These are phyloP conservation scores for Orientallactaga bullata DNA, from an alignment of 2,113 vertebrate species.

Conservation along the genomic window DNA sequence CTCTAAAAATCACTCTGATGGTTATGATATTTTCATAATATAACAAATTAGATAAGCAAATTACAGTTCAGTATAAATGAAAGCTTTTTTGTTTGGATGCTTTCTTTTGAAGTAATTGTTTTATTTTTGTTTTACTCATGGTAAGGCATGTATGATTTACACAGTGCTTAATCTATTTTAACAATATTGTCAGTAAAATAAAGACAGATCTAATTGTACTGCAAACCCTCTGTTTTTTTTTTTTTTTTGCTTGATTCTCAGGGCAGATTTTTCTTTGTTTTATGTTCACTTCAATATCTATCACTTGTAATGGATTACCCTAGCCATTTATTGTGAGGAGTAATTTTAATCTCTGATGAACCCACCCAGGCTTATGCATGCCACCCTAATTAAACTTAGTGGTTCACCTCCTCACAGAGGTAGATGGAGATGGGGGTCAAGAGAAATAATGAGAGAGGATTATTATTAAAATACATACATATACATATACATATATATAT, in stretches of 20 bases:
- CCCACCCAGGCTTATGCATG: no score
- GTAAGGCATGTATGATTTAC: not conserved
- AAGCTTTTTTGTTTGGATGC: not conserved
- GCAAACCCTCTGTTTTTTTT: not conserved
- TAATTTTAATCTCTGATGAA: constrained; percentile 16
- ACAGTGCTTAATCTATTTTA: not conserved
- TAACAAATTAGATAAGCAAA: not conserved
- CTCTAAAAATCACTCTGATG: not conserved
- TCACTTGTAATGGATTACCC: not conserved
- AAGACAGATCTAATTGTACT: not conserved
- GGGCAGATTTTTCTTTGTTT: constrained; percentile 26
- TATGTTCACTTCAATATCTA: not conserved
- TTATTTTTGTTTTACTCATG: not conserved
- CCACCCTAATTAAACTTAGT: no score
- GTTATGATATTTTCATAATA: not conserved
- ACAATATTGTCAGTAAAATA: not conserved
- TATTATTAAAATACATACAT: no score
- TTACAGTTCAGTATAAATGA: not conserved
- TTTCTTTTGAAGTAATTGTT: not conserved
- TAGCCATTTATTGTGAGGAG: not conserved
- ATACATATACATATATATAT: no score
- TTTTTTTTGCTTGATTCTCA: constrained; percentile 10
- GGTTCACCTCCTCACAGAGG: no score
- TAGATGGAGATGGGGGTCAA: no score
- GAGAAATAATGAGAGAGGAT: no score